Base-by-base conservation (phyloP, 2,113 vertebrate genomes). In the Corythornis madagascariensis region DNA sequence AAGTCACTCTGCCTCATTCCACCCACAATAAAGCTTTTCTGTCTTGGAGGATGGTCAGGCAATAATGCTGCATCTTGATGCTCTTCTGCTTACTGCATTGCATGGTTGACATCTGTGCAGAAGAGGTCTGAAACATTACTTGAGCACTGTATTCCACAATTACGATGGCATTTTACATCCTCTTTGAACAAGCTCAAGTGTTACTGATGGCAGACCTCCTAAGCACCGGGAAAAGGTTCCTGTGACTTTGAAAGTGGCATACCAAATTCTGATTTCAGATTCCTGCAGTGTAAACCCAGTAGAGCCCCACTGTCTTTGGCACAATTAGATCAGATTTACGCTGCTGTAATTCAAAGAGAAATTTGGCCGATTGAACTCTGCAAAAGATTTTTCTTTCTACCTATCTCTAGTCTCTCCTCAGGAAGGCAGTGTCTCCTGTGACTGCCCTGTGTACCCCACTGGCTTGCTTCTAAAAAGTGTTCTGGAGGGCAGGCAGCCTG, bases 301-400 rank as follows among this genome's bases (percentile, higher is more conserved):
- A 42, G 13, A 88, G 72, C 21, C 42, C 64, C 35, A 24, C 26
- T 89, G 79, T 65, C 40, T 79, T 56, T 81, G 89, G 81, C 70
- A 87, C 78, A 72, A 94, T 93, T 80, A 83, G 56, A 91, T 87
- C 92, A 91, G 87, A 67, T 94, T 92, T 89, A 74, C 0, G 1
- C 60, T 71, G 64, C 55, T 70, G 71, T 71, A 83, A 86, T 73
- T 90, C 81, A 90, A 90, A 91, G 81, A 84, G 53, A 45, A 89
- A 83, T 83, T 57, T 86, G 84, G 47, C 84, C 78, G 78, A 18
- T 66, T 92, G 89, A 92, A 85, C 79, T 91, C 61, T 5, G 33
- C 16, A 79, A 83, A 83, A 92, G 33, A 31, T 73, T 87, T 91
- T 91, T 85, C 88, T 93, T 92, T 80, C 53, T 74, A 43, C 33